Evolutionary conservation across 2,113 vertebrate genomes (phyloP), one percentile per base, ranked within the genome.

Genomic region (Platysteira castanea): DNA sequence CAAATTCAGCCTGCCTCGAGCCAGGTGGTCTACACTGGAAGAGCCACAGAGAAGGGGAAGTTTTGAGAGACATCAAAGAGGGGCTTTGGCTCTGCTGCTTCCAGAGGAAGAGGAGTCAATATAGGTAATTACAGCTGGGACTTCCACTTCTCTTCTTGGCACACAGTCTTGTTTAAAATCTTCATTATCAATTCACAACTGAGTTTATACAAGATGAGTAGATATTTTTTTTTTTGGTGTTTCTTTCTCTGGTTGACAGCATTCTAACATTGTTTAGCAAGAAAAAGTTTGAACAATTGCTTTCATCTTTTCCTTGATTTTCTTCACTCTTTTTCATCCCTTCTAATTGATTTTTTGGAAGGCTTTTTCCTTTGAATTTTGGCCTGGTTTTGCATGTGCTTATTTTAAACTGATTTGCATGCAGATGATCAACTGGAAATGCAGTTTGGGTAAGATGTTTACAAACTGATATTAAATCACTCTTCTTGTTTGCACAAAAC

Each of bases 401-500:
- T 73, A 18, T 95, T 85, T 91, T 69, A 42, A 74, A 27, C 42
- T 64, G 50, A 70, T 64, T 64, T 80, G 52, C 19, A 30, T 30
- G 47, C 50, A 76, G 57, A 54, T 59, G 63, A 91, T 83, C 59
- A 47, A 70, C 27, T 80, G 42, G 65, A 73, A 33, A 28, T 54
- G 33, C 14, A 70, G 44, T 83, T 93, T 87, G 74, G 27, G 33
- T 39, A 91, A 76, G 54, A 88, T 85, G 79, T 96, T 94, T 96
- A 93, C 84, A 93, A 83, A 71, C 54, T 37, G 33, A 47, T 61
- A 87, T 70, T 42, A 89, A 96, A 89, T 82, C 61, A 64, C 15
- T 74, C 86, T 84, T 52, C n/a, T 94, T 97, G 69, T 96, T 95
- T 96, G 42, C 63, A 83, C 27, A 79, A 87, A 93, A 52, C 37